Evolutionary conservation across 2,797 vertebrate species (phyloP), one percentile per base, ranked within the genome.

Genomic region (Crocidura indochinensis): DNA sequence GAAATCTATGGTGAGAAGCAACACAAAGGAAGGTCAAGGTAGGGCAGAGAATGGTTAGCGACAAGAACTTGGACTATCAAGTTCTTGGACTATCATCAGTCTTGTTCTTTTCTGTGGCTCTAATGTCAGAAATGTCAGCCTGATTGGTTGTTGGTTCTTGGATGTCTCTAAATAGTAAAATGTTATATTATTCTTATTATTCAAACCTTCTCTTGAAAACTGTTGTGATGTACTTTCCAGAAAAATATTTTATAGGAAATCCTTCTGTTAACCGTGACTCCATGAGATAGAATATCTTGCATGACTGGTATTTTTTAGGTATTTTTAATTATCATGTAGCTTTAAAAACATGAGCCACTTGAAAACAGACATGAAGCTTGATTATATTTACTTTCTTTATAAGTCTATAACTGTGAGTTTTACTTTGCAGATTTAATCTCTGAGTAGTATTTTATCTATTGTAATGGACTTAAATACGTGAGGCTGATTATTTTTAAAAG

Each of bases 161-260:
- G 67, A 15, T 6, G 62, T 88, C 77, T 85, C n/a, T 49, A 84
- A 86, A 31, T 65, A 49, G 29, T 79, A 56, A 75, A 68, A 62
- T 29, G 12, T 49, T 77, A 26, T 77, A 26, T 65, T 65, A 20
- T 65, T 60, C 53, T 67, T 79, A 46, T 64, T 5, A 12, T 74
- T 87, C 53, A 76, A 11, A 27, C 3, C 8, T 71, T 85, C 62
- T 79, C 26, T 62, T 38, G 2, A 87, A 62, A 60, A 77, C 60
- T 26, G 12, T 64, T 68, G 26, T 56, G 24, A 12, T 64, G 5
- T 44, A 47, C 8, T 84, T 72, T 56, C 5, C 60, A 88, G 65
- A 22, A 47, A 46, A 72, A 65, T 82, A 72, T 72, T 68, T 12
- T 53, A 27, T 5, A 87, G 68, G 26, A 79, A 83, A 17, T 26